phyloP scores from a whole-genome alignment of 2,888 invertebrate genomes.

The Cylloceria caligata region DNA sequence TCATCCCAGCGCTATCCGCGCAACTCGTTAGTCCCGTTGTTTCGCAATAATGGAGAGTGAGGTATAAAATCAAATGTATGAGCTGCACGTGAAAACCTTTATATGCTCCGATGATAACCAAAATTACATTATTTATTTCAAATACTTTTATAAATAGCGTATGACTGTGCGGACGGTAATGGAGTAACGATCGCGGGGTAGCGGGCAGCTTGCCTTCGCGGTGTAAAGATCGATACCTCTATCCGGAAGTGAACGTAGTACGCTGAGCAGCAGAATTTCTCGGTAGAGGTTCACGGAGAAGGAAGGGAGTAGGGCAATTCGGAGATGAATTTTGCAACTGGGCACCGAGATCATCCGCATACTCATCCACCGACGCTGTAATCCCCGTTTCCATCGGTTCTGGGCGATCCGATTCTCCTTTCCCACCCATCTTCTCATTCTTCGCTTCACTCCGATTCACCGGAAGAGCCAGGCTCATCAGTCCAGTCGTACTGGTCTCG shows the following conservation, averaged over 20 bases:
- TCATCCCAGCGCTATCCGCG: neutral
- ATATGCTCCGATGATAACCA: conserved; percentile 19
- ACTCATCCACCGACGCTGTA: conserved; percentile 58
- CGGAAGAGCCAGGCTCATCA: conserved; percentile 40
- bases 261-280: conserved; percentile 55
- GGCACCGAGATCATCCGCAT: conserved; percentile 69
- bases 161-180: conserved; percentile 42
- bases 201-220: conserved; percentile 56
- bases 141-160: conserved; percentile 23
- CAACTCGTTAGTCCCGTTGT: conserved; percentile 81
- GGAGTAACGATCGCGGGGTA: conserved; percentile 65
- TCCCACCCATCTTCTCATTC: conserved; percentile 21
- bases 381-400: conserved; percentile 62
- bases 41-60: conserved; percentile 78
- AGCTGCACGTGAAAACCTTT: conserved; percentile 66
- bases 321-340: conserved; percentile 44
- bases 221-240: conserved; percentile 59
- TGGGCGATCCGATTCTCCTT: conserved; percentile 22
- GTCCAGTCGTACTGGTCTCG: neutral
- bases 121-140: conserved; percentile 31
- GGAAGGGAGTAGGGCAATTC: conserved; percentile 51
- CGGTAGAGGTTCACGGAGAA: conserved; percentile 50
- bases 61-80: conserved; percentile 65
- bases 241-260: conserved; percentile 25
- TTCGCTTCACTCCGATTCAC: conserved; percentile 30